phyloP scores from a whole-genome alignment of 1,140 invertebrate genomes.

The Cataglyphis hispanica region DNA sequence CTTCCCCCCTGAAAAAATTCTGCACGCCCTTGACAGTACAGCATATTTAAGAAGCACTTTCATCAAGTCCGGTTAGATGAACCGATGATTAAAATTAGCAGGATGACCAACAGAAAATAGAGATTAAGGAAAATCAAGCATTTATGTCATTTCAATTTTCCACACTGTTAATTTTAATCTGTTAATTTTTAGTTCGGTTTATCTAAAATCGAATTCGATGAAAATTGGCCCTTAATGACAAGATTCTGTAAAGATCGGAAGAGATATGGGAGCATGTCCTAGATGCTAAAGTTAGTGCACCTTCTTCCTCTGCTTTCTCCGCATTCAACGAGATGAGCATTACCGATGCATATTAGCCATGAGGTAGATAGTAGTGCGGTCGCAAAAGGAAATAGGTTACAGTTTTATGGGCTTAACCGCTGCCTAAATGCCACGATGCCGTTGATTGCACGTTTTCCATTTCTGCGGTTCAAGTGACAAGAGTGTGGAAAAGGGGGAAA shows the following conservation, averaged over 20 bases:
- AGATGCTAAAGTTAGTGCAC: background rate
- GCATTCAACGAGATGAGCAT: background rate
- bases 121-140: no score
- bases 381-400: conserved; percentile 15
- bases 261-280: background rate
- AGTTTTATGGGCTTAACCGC: background rate
- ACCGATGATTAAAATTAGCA: no score
- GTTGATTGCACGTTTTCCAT: conserved; percentile 30
- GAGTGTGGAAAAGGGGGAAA: conserved; percentile 16
- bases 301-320: conserved; percentile 23
- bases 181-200: no score
- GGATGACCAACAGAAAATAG: no score
- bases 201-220: no score
- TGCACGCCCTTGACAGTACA: no score
- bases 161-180: no score
- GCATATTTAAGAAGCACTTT: no score
- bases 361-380: background rate
- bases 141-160: no score
- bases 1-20: no score
- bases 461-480: conserved; percentile 7
- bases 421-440: conserved; percentile 20
- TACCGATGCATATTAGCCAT: background rate
- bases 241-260: background rate
- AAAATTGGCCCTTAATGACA: no score
- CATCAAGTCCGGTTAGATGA: no score